Conservation (phyloP, 2,113 vertebrate genomes). For the Heliornis fulica region DNA sequence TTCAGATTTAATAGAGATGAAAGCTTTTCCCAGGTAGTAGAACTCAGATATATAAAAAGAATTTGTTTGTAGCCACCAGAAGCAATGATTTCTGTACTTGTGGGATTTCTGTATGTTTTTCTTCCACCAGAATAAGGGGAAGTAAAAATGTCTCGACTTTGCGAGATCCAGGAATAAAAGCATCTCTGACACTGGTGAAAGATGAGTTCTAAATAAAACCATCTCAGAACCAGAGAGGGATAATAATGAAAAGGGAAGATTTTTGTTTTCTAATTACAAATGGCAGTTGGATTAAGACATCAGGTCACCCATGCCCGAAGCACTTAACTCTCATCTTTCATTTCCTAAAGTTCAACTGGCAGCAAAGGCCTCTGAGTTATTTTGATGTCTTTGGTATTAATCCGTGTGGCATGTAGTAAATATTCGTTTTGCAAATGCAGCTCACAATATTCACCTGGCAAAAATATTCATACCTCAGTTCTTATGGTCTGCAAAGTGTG, state of each 20-base stretch:
- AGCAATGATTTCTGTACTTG: neutral
- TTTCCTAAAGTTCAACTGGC: constrained; percentile 15
- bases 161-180: neutral
- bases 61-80: neutral
- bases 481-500: neutral
- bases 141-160: neutral
- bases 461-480: neutral
- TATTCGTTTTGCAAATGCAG: neutral
- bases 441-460: neutral
- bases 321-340: neutral
- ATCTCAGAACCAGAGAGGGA: neutral
- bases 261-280: constrained; percentile 15
- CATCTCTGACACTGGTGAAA: neutral
- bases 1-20: neutral
- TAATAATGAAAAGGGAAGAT: neutral
- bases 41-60: neutral
- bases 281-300: neutral
- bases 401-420: neutral
- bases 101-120: neutral
- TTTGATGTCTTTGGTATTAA: neutral
- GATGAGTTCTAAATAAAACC: neutral
- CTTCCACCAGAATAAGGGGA: neutral
- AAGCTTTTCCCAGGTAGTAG: neutral
- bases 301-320: neutral
- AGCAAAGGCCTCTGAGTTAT: neutral